Percentiles rank a stretch among this genome's conserved stretches.
phyloP scores from a whole-genome alignment of 2,113 vertebrate species.

The Phocoena phocoena region DNA sequence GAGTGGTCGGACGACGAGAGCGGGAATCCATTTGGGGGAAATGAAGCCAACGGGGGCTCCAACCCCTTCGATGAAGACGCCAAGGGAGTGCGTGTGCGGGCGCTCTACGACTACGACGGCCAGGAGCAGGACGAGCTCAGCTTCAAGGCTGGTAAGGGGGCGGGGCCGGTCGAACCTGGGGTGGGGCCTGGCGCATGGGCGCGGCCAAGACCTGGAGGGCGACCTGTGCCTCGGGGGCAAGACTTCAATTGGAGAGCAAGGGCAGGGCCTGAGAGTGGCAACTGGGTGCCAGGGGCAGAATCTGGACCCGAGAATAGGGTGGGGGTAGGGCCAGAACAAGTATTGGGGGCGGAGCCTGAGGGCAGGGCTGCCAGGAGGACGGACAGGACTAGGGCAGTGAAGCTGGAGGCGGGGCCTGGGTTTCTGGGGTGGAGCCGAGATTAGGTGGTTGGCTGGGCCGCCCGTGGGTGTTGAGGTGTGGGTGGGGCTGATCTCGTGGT shows the following conservation, averaged over 20 bases:
- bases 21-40: slow-evolving; percentile 89
- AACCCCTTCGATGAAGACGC: slow-evolving; percentile 96
- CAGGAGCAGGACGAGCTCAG: slow-evolving; percentile 98
- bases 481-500: not conserved
- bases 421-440: not conserved
- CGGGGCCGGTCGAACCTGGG: not conserved
- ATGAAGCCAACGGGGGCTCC: slow-evolving; percentile 92
- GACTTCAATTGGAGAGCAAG: not conserved
- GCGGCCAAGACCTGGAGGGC: not conserved
- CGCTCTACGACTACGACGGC: slow-evolving; percentile 97
- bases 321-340: too few relatives aligned
- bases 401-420: not conserved
- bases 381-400: not conserved
- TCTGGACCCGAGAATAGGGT: not conserved
- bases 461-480: not conserved
- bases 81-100: slow-evolving; percentile 91
- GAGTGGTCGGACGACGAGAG: slow-evolving; percentile 98
- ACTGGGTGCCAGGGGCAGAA: not conserved
- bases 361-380: not conserved
- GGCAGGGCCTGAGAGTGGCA: not conserved
- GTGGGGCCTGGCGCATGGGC: not conserved
- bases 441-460: not conserved
- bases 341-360: not conserved
- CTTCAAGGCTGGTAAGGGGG: slow-evolving; percentile 93
- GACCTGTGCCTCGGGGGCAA: too few relatives aligned